Base-by-base conservation (phyloP, 2,888 invertebrate genomes). In the Drosophila lacicola region DNA sequence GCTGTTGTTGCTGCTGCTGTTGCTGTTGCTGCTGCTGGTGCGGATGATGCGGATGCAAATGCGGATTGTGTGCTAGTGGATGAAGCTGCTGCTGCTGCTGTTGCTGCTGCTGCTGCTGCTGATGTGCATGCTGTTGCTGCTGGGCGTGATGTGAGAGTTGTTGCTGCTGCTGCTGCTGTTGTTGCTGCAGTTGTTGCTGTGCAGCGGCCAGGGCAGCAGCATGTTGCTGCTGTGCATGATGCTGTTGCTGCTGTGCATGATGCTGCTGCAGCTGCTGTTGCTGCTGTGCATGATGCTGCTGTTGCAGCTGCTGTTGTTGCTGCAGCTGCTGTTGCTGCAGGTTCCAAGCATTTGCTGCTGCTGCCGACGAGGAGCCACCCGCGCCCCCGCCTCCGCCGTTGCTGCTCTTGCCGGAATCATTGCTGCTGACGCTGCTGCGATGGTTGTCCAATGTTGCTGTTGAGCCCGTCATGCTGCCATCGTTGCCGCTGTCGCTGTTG, bases 221-320 rank as follows among this genome's bases (percentile, higher is more conserved):
- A 42, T 90, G 88, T 36, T 90, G 90, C 8, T 90, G 87, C 5
- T 90, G 90, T 21, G 82, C 73, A 11, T 90, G 89, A 13, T 91
- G 90, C 9, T 89, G 79, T 10, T 85, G 77, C 70, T 82, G 77
- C 70, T 84, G 47, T 65, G 74, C 77, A 39, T 78, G 47, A 44
- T 56, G 53, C 9, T 63, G 50, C 14, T 84, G 21, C 37, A 88
- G 72, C 64, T 84, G 75, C 66, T 82, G 42, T 67, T 74, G 71
- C 56, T 64, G 72, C n/a, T 73, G 58, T 9, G 73, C 70, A 2
- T 81, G 78, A 13, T 78, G 78, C 13, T 76, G 81, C 17, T 85
- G 83, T 54, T 19, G 70, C 54, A 68, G 75, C 17, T 60, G 82
- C 11, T 61, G 78, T 10, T 60, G 71, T 1, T 66, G 75, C 19